These are phyloP conservation scores for Hyperoplus lanceolatus DNA, from an alignment of 2,797 vertebrate species.

Conservation along the genomic window DNA sequence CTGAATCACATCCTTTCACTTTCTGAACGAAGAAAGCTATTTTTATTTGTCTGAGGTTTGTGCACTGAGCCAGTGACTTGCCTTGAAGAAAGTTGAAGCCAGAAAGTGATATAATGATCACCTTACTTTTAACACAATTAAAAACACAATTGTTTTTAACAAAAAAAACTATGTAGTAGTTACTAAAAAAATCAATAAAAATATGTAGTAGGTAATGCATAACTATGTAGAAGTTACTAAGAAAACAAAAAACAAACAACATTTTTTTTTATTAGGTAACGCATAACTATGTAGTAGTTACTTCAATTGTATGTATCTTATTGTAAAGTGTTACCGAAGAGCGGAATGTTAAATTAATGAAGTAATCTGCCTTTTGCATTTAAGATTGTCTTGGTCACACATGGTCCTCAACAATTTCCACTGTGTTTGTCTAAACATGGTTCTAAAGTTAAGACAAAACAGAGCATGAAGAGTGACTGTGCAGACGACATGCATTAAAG, in stretches of 20 bases:
- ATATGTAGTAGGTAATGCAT: too few species aligned
- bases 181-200: background rate
- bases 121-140: constrained; percentile 20
- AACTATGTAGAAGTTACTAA: too few species aligned
- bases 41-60: constrained; percentile 62
- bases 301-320: too few species aligned
- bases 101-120: constrained; percentile 44
- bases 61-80: constrained; percentile 46
- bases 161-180: background rate
- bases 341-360: background rate
- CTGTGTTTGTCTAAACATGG: background rate
- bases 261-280: too few species aligned
- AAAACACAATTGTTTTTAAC: constrained; percentile 22
- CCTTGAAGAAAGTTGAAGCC: constrained; percentile 49
- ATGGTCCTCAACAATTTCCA: background rate
- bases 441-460: background rate
- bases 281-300: too few species aligned
- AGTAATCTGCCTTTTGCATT: constrained; percentile 5
- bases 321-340: background rate
- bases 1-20: constrained; percentile 70
- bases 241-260: too few species aligned
- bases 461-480: background rate
- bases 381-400: background rate
- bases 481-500: constrained; percentile 1
- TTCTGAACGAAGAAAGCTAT: constrained; percentile 68